Conservation (phyloP, 2,888 invertebrate genomes). For the Pheosia gnoma region DNA sequence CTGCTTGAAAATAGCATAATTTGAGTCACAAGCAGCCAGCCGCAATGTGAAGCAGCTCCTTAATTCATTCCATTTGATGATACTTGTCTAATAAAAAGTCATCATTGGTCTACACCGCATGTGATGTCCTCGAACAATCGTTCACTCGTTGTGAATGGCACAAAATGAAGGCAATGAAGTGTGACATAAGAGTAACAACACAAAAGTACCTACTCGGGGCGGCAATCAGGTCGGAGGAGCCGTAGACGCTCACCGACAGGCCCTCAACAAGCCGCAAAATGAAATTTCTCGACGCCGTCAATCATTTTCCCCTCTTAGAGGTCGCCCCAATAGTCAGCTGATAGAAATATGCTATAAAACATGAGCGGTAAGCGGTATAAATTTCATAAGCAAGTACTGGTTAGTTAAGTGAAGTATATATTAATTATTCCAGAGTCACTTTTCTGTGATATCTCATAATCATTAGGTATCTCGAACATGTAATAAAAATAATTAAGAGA, state of each 20-base stretch:
- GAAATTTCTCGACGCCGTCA: constrained; percentile 81
- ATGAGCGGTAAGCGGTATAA: constrained; percentile 20
- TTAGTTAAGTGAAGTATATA: no score
- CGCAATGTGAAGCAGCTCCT: background rate
- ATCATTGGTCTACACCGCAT: background rate
- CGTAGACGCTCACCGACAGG: constrained; percentile 66
- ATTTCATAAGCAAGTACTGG: background rate
- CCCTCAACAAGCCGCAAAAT: constrained; percentile 82
- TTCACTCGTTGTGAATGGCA: constrained; percentile 52
- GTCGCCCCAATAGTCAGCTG: constrained; percentile 52
- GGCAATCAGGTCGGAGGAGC: constrained; percentile 63
- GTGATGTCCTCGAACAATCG: constrained; percentile 52
- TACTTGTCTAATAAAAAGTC: constrained; percentile 5
- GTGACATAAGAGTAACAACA: constrained; percentile 68
- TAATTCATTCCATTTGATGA: background rate
- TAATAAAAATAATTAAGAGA: no score
- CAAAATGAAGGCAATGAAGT: constrained; percentile 75
- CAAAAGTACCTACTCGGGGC: constrained; percentile 57
- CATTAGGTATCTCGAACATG: no score
- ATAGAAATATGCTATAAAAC: constrained; percentile 38
- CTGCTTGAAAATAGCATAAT: constrained; percentile 1
- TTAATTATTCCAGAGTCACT: no score
- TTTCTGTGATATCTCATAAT: no score
- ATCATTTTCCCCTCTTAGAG: constrained; percentile 78
- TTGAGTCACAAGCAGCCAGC: background rate